Evolutionary conservation across 2,797 vertebrate species (phyloP).

Genomic region (Macroramphosus scolopax): DNA sequence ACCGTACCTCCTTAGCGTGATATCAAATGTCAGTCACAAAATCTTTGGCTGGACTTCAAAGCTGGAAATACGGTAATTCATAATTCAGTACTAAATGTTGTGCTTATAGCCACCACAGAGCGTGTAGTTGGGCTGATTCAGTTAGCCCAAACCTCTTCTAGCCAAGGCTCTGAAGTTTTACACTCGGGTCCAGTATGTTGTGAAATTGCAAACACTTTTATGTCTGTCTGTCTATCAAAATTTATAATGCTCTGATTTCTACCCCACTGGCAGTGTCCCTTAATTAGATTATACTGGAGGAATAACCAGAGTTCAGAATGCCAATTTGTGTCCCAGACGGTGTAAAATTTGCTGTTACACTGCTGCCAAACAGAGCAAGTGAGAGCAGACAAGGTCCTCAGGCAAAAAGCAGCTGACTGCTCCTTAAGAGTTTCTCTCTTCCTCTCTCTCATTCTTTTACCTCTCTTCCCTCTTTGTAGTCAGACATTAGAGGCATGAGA

Average conservation of each 20-base stretch:
- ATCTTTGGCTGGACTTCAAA: constrained; percentile 66
- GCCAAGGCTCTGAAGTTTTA: constrained; percentile 70
- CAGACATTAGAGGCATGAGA: constrained; percentile 43
- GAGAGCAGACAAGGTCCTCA: constrained; percentile 70
- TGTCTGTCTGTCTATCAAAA: constrained; percentile 73
- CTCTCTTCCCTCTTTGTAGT: constrained; percentile 37
- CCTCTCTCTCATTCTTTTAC: constrained; percentile 9
- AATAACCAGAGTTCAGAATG: constrained; percentile 71
- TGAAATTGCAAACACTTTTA: constrained; percentile 73
- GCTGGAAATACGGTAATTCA: constrained; percentile 57
- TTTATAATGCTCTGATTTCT: constrained; percentile 72
- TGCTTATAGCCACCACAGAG: constrained; percentile 46
- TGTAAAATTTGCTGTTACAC: constrained; percentile 77
- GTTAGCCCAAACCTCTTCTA: constrained; percentile 60
- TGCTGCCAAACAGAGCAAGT: constrained; percentile 72
- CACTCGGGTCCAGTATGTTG: constrained; percentile 54
- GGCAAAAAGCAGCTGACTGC: constrained; percentile 62
- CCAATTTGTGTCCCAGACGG: constrained; percentile 75
- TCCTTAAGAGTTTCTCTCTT: constrained; percentile 32
- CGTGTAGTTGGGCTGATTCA: constrained; percentile 65
- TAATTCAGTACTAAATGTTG: constrained; percentile 62
- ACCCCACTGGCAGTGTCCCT: constrained; percentile 75
- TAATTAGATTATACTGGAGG: constrained; percentile 77
- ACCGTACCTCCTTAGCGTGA: constrained; percentile 39
- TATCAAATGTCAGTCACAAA: constrained; percentile 55